Percentiles rank a stretch among this genome's conserved stretches.
These are phyloP conservation scores for Podarcis raffonei DNA, from an alignment of 2,113 vertebrate species.

Conservation along the genomic window DNA sequence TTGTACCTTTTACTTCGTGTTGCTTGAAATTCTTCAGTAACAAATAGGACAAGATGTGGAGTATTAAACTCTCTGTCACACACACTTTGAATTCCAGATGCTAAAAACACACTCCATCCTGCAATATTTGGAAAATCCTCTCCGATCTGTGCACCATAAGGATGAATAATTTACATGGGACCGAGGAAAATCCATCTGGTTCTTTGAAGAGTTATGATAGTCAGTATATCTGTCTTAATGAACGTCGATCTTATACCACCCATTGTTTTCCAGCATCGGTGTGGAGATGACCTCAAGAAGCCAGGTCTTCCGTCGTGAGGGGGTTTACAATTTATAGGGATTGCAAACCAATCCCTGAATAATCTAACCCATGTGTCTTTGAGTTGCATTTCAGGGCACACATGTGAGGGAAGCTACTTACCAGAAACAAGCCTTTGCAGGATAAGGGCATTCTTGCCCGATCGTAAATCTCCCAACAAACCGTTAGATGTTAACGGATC, in stretches of 20 bases:
- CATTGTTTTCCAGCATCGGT: not conserved
- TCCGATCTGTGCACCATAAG: not conserved
- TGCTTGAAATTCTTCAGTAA: not conserved
- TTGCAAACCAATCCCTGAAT: not conserved
- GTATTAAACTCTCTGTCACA: not conserved
- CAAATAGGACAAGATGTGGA: not conserved
- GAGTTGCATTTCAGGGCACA: not conserved
- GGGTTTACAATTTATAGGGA: not conserved
- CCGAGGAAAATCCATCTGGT: slow-evolving; percentile 14
- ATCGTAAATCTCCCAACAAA: not conserved
- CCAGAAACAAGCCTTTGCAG: not conserved
- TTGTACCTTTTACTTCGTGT: not conserved
- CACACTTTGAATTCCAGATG: slow-evolving; percentile 13
- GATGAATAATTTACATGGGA: not conserved
- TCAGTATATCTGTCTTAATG: not conserved
- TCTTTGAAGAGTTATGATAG: slow-evolving; percentile 23
- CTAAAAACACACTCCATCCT: slow-evolving; percentile 11
- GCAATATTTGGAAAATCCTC: not conserved
- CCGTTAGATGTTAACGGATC: slow-evolving; percentile 9
- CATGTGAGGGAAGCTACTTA: not conserved
- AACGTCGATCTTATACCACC: slow-evolving; percentile 7
- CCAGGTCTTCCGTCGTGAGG: not conserved
- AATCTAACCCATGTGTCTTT: rapidly evolving
- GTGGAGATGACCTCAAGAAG: not conserved
- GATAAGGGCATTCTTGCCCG: not conserved